A percentile compares a stretch with the other conserved stretches of the same genome.
These are phyloP conservation scores for Spatulosminthurus flaviceps DNA, from an alignment of 2,888 invertebrate species.

Conservation along the genomic window DNA sequence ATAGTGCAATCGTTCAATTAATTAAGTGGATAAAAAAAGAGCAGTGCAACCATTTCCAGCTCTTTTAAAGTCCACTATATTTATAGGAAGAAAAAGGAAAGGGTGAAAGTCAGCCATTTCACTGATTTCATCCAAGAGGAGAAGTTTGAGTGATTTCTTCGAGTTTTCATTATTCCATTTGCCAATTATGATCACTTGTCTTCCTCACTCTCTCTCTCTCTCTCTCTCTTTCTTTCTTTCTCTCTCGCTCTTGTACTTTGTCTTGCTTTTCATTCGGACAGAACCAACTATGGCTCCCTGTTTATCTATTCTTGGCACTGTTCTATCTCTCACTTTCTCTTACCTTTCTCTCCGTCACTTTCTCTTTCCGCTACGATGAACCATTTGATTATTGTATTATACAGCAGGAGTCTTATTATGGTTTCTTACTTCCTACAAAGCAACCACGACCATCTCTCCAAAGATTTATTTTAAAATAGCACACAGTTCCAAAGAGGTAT, in stretches of 20 bases:
- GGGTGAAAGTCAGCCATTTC: slow-evolving; percentile 39
- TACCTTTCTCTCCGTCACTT: slow-evolving; percentile 9
- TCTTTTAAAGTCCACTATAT: slow-evolving; percentile 46
- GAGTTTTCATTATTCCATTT: slow-evolving; percentile 8
- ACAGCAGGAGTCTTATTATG: slow-evolving; percentile 35
- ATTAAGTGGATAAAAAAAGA: slow-evolving; percentile 43
- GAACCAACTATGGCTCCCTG: slow-evolving; percentile 30
- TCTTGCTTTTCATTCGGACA: slow-evolving; percentile 20
- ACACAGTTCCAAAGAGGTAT: neutral
- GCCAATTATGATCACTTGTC: slow-evolving; percentile 2
- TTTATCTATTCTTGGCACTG: slow-evolving; percentile 24
- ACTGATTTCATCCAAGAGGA: slow-evolving; percentile 13
- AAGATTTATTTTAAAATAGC: neutral
- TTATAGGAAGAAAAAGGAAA: neutral
- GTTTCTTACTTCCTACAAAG: slow-evolving; percentile 2
- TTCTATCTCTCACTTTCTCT: neutral
- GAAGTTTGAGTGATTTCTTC: neutral
- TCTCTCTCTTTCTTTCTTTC: too few relatives aligned
- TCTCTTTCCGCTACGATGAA: neutral
- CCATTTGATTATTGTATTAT: slow-evolving; percentile 37
- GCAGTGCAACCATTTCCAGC: slow-evolving; percentile 55
- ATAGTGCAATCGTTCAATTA: neutral
- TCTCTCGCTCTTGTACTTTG: slow-evolving; percentile 5
- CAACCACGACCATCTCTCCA: slow-evolving; percentile 13
- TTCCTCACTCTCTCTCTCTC: too few relatives aligned